phyloP scores from a whole-genome alignment of 2,113 vertebrate genomes.

The Vicugna pacos region DNA sequence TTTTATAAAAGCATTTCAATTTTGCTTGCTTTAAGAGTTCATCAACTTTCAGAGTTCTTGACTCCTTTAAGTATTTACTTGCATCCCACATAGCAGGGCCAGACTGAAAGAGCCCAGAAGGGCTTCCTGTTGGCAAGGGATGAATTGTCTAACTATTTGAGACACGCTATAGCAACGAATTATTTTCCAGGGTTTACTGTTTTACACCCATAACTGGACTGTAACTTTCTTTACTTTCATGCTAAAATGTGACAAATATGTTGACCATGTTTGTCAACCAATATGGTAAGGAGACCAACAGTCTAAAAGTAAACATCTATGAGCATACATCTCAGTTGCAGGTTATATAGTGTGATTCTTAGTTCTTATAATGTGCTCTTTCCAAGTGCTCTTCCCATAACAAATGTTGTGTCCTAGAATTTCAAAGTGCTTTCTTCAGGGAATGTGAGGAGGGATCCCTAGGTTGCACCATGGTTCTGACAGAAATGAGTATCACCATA shows the following conservation, averaged over 20 bases:
- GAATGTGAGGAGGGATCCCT: background rate
- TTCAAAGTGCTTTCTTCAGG: background rate
- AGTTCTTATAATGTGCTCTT: background rate
- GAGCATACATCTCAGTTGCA: background rate
- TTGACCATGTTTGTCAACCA: background rate
- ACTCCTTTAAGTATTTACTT: background rate
- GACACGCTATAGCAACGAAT: background rate
- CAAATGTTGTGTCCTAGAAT: background rate
- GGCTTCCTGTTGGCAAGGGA: constrained; percentile 34
- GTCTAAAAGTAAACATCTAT: background rate
- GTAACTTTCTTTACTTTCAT: background rate
- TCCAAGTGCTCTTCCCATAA: background rate
- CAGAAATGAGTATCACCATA: background rate
- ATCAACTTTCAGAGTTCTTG: background rate
- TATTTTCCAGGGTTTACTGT: background rate
- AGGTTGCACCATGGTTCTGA: background rate
- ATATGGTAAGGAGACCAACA: background rate
- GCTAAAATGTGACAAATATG: background rate
- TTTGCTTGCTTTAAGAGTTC: constrained; percentile 34
- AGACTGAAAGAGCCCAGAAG: background rate
- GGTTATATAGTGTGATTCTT: too few relatives aligned
- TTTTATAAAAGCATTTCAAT: constrained; percentile 39
- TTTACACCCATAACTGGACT: background rate
- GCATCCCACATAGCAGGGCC: background rate
- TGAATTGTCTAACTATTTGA: background rate